phyloP scores from a whole-genome alignment of 1,140 invertebrate genomes.

The Heliconius himera region DNA sequence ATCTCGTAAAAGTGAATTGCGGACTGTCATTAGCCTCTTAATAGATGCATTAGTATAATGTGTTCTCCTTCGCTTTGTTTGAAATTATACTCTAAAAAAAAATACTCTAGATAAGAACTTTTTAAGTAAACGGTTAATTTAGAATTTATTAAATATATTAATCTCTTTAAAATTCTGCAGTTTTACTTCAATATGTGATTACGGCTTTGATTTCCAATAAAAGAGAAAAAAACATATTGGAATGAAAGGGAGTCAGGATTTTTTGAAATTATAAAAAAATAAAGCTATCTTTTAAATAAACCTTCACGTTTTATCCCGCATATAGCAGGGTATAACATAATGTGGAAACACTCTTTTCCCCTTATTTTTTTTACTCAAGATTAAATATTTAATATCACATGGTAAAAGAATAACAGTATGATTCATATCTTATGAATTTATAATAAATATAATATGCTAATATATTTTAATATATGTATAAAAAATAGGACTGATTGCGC shows the following conservation, averaged over 20 bases:
- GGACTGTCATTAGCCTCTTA: slow-evolving; percentile 10
- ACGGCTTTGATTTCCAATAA: too few species aligned
- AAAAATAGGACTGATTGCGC: neutral
- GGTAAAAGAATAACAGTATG: neutral
- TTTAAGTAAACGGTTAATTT: neutral
- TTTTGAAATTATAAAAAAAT: too few species aligned
- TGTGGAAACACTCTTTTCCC: too few species aligned
- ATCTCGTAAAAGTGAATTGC: slow-evolving; percentile 23
- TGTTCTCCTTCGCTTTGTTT: neutral
- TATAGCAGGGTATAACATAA: too few species aligned
- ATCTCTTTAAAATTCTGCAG: neutral
- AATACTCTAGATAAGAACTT: neutral
- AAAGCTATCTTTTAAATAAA: too few species aligned
- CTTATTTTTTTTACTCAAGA: neutral
- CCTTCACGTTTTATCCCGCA: too few species aligned
- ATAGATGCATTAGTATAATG: slow-evolving; percentile 19
- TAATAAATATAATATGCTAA: neutral
- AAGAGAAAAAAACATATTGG: too few species aligned
- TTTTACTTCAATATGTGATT: neutral
- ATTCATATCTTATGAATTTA: neutral
- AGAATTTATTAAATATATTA: neutral
- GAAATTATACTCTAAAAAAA: neutral
- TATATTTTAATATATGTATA: neutral
- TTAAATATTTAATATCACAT: neutral
- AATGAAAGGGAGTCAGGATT: too few species aligned